Conservation (phyloP, 2,113 vertebrate genomes). For the Spilogale gracilis region DNA sequence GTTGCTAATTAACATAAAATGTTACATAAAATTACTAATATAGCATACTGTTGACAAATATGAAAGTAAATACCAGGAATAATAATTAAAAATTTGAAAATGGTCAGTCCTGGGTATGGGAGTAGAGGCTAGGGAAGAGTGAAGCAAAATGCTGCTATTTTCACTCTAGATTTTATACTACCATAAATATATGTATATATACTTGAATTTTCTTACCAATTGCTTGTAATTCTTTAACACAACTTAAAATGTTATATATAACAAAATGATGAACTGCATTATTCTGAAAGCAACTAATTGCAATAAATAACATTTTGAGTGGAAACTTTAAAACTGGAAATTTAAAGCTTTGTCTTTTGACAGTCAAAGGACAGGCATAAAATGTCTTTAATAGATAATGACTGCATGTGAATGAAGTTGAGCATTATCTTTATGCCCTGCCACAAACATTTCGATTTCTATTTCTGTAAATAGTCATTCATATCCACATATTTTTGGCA, state of each 20-base stretch:
- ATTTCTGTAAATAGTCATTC: neutral
- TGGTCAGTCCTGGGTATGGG: rapidly evolving
- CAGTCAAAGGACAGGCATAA: neutral
- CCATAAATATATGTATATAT: neutral
- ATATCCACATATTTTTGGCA: neutral
- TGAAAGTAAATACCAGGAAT: neutral
- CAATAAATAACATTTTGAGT: constrained; percentile 6
- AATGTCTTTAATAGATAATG: neutral
- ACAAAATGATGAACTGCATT: neutral
- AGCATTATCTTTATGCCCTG: neutral
- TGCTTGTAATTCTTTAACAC: neutral
- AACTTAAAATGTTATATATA: neutral
- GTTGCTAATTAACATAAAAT: neutral
- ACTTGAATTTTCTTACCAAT: neutral
- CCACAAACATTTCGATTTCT: neutral
- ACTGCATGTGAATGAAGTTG: neutral
- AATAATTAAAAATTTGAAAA: neutral
- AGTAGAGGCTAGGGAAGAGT: rapidly evolving
- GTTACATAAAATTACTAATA: neutral
- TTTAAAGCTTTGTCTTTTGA: neutral
- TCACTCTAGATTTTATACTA: neutral
- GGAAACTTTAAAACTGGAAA: neutral
- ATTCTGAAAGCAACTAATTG: neutral
- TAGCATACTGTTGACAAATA: neutral
- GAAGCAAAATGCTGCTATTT: neutral